Evolutionary conservation across 2,797 vertebrate species (phyloP).

Genomic region (Saxicola maurus): DNA sequence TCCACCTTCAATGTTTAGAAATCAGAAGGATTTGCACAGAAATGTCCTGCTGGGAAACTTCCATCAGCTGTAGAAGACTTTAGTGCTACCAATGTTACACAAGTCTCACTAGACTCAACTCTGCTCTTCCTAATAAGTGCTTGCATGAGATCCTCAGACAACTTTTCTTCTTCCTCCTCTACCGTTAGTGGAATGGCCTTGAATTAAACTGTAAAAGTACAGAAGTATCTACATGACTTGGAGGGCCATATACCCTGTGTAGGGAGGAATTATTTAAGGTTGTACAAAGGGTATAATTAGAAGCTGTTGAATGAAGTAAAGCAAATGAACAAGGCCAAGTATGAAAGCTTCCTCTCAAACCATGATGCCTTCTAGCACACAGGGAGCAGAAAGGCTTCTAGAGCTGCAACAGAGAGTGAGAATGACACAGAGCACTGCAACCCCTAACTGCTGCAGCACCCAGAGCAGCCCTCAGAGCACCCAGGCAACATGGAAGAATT

Average conservation of each 20-base stretch:
- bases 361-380: background rate
- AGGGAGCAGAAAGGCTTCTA: background rate
- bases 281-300: background rate
- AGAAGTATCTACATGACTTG: background rate
- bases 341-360: background rate
- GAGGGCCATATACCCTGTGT: background rate
- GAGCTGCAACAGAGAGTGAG: background rate
- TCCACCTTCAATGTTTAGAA: background rate
- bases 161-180: background rate
- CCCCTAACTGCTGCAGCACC: background rate
- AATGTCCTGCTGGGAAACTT: background rate
- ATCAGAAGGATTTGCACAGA: background rate
- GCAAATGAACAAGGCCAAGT: background rate
- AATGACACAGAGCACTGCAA: background rate
- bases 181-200: background rate
- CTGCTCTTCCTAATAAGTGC: background rate
- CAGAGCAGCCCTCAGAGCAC: background rate
- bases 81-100: background rate
- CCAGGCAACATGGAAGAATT: fast-evolving
- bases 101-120: background rate
- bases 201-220: background rate
- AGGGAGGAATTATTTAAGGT: background rate
- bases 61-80: background rate
- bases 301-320: background rate
- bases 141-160: background rate